Evolutionary conservation across 2,113 vertebrate genomes (phyloP).

Genomic region (Lepisosteus osseus): DNA sequence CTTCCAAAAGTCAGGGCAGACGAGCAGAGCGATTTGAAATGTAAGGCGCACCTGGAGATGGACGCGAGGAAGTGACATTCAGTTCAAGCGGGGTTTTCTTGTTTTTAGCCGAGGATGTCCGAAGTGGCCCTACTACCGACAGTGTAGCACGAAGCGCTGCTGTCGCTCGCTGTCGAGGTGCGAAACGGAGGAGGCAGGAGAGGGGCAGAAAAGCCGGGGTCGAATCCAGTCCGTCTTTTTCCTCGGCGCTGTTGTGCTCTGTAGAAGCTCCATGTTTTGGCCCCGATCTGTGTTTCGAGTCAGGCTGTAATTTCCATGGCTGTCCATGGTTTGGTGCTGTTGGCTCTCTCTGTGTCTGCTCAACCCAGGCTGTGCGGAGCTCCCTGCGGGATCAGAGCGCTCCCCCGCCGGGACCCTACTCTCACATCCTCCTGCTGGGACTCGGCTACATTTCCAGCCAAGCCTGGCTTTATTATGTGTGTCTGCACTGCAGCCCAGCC

Average conservation of each 20-base stretch:
- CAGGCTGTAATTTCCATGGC: slow-evolving; percentile 75
- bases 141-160: too few relatives aligned
- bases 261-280: slow-evolving; percentile 57
- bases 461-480: slow-evolving; percentile 99
- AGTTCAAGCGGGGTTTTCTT: too few relatives aligned
- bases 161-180: too few relatives aligned
- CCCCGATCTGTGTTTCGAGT: slow-evolving; percentile 46
- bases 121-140: too few relatives aligned
- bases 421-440: slow-evolving; percentile 99
- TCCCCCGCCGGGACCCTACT: slow-evolving; percentile 99
- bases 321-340: slow-evolving; percentile 94
- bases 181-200: too few relatives aligned
- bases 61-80: too few relatives aligned
- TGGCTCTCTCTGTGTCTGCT: slow-evolving; percentile 70
- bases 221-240: slow-evolving; percentile 51
- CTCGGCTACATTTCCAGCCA: slow-evolving; percentile 99
- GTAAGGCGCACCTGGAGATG: too few relatives aligned
- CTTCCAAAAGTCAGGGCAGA: too few relatives aligned
- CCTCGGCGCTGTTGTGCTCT: slow-evolving; percentile 31
- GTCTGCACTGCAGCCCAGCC: slow-evolving; percentile 98
- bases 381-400: slow-evolving; percentile 99
- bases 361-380: slow-evolving; percentile 96
- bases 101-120: too few relatives aligned
- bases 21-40: too few relatives aligned
- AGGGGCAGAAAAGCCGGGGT: neutral